phyloP scores from a whole-genome alignment of 2,113 vertebrate species.

The Rhizomys pruinosus region DNA sequence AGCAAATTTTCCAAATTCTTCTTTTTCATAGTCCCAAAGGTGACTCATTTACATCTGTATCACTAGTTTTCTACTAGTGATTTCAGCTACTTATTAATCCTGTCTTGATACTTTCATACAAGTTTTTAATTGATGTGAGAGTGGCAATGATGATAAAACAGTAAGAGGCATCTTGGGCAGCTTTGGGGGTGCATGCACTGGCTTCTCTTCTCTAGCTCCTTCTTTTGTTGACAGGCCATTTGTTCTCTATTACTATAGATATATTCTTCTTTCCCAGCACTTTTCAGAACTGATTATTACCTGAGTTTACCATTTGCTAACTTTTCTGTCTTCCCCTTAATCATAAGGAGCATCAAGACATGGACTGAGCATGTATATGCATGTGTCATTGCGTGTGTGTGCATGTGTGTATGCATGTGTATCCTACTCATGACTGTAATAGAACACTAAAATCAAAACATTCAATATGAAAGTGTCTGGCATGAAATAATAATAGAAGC shows the following conservation, averaged over 20 bases:
- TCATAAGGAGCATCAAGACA: neutral
- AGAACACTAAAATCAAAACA: neutral
- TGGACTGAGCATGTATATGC: neutral
- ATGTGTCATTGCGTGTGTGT: too few relatives aligned
- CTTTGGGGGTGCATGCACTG: neutral
- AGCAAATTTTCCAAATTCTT: slow-evolving; percentile 11
- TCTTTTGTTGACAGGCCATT: neutral
- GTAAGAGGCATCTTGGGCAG: neutral
- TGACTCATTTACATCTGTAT: neutral
- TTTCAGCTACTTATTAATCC: slow-evolving; percentile 7
- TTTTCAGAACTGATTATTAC: neutral
- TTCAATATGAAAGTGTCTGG: neutral
- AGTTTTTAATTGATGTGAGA: neutral
- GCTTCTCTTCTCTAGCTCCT: neutral
- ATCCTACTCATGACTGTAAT: neutral
- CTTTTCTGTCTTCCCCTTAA: neutral
- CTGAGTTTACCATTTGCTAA: neutral
- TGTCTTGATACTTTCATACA: neutral
- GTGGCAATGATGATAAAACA: neutral
- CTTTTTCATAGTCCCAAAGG: neutral
- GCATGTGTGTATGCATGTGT: neutral
- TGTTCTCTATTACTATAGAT: neutral
- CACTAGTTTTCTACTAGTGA: neutral
- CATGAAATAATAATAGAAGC: neutral
- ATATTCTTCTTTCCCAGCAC: neutral